Evolutionary conservation across 2,797 vertebrate genomes (phyloP).

Genomic region (Gouania willdenowi): DNA sequence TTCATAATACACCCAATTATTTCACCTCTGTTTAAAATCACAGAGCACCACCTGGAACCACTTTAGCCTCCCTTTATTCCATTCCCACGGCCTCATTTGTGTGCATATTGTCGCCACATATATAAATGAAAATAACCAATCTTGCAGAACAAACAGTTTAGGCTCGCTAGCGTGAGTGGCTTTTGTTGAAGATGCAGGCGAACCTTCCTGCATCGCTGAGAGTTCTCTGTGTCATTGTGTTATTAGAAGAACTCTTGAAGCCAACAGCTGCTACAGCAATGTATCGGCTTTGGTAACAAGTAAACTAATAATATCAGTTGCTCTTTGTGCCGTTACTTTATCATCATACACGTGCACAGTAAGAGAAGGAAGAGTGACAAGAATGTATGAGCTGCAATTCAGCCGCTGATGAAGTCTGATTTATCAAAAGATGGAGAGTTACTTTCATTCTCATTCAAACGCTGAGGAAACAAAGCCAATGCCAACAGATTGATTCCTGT

Average conservation of each 20-base stretch:
- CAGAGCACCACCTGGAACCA: slow-evolving; percentile 66
- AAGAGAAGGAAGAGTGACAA: slow-evolving; percentile 1
- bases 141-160: slow-evolving; percentile 17
- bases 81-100: slow-evolving; percentile 57
- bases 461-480: too few relatives aligned
- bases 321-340: slow-evolving; percentile 17
- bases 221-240: slow-evolving; percentile 14
- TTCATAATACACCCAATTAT: slow-evolving; percentile 71
- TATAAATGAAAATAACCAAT: slow-evolving; percentile 56
- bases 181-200: background rate
- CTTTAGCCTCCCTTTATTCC: slow-evolving; percentile 58
- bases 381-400: slow-evolving; percentile 4
- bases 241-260: slow-evolving; percentile 5
- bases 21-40: slow-evolving; percentile 62
- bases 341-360: slow-evolving; percentile 20
- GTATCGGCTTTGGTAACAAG: slow-evolving; percentile 2
- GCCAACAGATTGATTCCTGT: too few relatives aligned
- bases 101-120: slow-evolving; percentile 45
- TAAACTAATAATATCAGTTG: too few relatives aligned
- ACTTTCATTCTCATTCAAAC: too few relatives aligned
- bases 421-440: too few relatives aligned
- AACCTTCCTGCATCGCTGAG: slow-evolving; percentile 5
- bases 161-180: too few relatives aligned
- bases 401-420: background rate
- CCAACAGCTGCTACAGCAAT: slow-evolving; percentile 1